A percentile compares a stretch with the other conserved stretches of the same genome.
Evolutionary conservation across 2,888 invertebrate genomes (phyloP).

Genomic region (Atrina japonica): DNA sequence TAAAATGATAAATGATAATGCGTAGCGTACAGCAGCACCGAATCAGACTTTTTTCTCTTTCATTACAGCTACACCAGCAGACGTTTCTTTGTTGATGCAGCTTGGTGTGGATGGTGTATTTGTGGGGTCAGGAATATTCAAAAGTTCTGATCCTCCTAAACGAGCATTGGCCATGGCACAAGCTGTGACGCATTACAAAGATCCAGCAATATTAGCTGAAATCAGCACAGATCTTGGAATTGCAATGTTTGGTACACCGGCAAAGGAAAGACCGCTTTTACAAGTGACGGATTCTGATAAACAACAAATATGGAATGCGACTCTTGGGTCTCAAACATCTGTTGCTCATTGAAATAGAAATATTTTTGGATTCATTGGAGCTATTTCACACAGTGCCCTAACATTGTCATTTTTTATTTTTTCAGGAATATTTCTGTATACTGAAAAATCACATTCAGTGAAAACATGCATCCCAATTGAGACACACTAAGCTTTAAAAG

Average conservation of each 20-base stretch:
- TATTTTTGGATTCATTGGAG: too few species aligned
- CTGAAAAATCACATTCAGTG: too few species aligned
- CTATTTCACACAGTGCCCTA: too few species aligned
- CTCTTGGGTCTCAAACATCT: slow-evolving; percentile 45
- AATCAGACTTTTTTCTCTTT: too few species aligned
- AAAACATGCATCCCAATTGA: too few species aligned
- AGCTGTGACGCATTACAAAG: slow-evolving; percentile 76
- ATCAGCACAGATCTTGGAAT: slow-evolving; percentile 75
- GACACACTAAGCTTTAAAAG: too few species aligned
- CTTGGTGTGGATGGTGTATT: slow-evolving; percentile 79
- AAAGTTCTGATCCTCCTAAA: slow-evolving; percentile 70
- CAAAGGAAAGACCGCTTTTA: slow-evolving; percentile 35
- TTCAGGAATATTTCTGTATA: too few species aligned
- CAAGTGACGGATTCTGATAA: slow-evolving; percentile 9
- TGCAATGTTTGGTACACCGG: slow-evolving; percentile 73
- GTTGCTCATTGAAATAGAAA: too few species aligned
- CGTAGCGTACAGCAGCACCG: too few species aligned
- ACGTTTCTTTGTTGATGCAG: slow-evolving; percentile 78
- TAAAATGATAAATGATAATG: too few species aligned
- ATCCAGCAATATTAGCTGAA: slow-evolving; percentile 69
- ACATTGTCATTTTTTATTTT: too few species aligned
- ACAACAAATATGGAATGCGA: slow-evolving; percentile 61
- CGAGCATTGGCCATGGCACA: slow-evolving; percentile 77
- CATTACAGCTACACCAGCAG: slow-evolving; percentile 76
- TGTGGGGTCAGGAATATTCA: slow-evolving; percentile 79